Evolutionary conservation across 2,888 invertebrate genomes (phyloP), one percentile per base, ranked within the genome.

Genomic region (Abrostola triplasia): DNA sequence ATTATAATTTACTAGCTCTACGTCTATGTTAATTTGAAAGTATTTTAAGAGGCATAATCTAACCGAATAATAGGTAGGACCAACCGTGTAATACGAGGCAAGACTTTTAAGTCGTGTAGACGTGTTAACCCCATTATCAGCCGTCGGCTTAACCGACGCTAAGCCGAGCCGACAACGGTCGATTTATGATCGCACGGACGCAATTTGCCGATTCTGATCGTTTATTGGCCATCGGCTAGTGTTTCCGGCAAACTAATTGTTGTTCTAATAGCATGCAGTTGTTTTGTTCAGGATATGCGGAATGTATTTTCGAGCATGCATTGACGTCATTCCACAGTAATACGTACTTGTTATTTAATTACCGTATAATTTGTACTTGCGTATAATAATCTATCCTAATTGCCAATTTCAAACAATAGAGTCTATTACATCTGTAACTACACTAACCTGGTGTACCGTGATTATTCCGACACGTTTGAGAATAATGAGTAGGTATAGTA

Each of bases 121-220:
- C 91, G 86, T 84, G 91, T 87, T 92, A 92, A 92, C 90, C 92
- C 94, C 86, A 90, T 92, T 93, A 93, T 92, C 92, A 87, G 87
- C 42, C 57, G 59, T 36, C 37, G 88, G 90, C 88, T 93, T 92
- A 92, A 77, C 84, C 71, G 76, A 70, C 79, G 84, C 76, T 91
- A 92, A 92, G 88, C 90, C 88, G 67, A 73, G 84, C 77, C 81
- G 90, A 89, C 92, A 89, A 82, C 85, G 84, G 85, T 79, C 90
- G 90, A 94, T 94, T 94, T 94, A 94, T 93, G 90, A 84, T 82
- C 77, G 79, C 82, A 80, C 73, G 79, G 77, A 80, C 79, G 88
- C 89, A 92, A 92, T 91, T 93, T 90, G 90, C 87, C 86, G 88
- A 90, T 90, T 84, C 87, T 86, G 87, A 91, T 92, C 88, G 86